phyloP scores from a whole-genome alignment of 1,140 invertebrate genomes.

The Lordiphosa mommai region DNA sequence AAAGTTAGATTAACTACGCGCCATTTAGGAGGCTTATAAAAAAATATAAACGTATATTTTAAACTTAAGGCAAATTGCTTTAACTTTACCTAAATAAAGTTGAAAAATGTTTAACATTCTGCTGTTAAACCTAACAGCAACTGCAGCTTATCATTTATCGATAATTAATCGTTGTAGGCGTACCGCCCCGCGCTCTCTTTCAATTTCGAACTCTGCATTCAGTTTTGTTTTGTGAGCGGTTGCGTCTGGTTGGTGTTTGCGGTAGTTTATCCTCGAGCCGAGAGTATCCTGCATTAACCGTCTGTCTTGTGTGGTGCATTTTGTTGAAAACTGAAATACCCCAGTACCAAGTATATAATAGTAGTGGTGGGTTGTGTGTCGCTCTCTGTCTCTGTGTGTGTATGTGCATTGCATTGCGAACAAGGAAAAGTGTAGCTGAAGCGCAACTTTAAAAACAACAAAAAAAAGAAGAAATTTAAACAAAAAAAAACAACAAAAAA shows the following conservation, averaged over 20 bases:
- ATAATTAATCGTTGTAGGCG: too few relatives aligned
- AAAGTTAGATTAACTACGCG: too few relatives aligned
- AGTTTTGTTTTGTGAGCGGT: conserved; percentile 50
- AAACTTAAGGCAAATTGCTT: too few relatives aligned
- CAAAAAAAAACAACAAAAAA: conserved; percentile 8
- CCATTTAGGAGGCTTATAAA: too few relatives aligned
- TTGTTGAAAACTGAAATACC: conserved; percentile 28
- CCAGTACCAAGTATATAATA: conserved; percentile 7
- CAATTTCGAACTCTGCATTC: conserved; percentile 4
- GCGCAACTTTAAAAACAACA: conserved; percentile 46
- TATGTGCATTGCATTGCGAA: conserved; percentile 43
- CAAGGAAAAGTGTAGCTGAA: conserved; percentile 67
- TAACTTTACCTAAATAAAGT: too few relatives aligned
- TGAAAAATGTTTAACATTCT: too few relatives aligned
- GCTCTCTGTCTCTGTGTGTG: conserved; percentile 45
- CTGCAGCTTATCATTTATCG: too few relatives aligned
- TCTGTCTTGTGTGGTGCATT: conserved; percentile 44
- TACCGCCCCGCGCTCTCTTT: background rate
- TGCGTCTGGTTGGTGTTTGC: conserved; percentile 42
- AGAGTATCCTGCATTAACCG: conserved; percentile 29
- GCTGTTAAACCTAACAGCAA: background rate
- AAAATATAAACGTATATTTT: too few relatives aligned
- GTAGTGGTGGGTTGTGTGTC: conserved; percentile 60
- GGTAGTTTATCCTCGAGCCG: conserved; percentile 14
- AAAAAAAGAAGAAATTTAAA: conserved; percentile 14